phyloP scores from a whole-genome alignment of 2,113 vertebrate species.

The Scolopax mira region DNA sequence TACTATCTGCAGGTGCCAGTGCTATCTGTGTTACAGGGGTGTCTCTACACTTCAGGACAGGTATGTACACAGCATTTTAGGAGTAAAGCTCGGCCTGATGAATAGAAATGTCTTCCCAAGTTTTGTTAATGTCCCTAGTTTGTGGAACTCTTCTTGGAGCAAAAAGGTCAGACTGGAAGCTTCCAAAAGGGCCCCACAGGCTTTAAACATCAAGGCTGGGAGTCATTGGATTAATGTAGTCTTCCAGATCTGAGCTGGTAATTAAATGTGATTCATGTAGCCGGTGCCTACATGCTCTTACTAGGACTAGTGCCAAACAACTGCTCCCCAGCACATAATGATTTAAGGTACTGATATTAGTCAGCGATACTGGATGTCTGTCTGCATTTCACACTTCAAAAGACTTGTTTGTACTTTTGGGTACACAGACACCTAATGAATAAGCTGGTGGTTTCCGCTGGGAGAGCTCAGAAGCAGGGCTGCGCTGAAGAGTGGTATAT shows the following conservation, averaged over 20 bases:
- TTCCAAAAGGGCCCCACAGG: neutral
- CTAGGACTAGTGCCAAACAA: neutral
- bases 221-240: neutral
- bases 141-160: neutral
- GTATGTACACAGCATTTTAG: neutral
- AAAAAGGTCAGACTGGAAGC: neutral
- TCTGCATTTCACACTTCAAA: neutral
- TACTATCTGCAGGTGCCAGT: neutral
- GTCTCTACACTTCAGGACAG: conserved; percentile 33
- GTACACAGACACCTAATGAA: neutral
- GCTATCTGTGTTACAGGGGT: conserved; percentile 18
- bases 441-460: neutral
- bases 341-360: neutral
- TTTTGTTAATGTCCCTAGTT: neutral
- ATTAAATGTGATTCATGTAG: neutral
- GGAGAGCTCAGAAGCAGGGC: neutral
- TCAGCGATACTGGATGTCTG: neutral
- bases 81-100: neutral
- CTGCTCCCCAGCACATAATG: neutral
- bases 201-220: neutral
- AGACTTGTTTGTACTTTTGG: neutral
- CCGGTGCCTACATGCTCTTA: neutral
- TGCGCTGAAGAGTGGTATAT: neutral
- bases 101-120: neutral
- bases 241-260: neutral